Evolutionary conservation across 2,888 invertebrate genomes (phyloP), one percentile per base, ranked within the genome.

Genomic region (Esperia sulphurella): DNA sequence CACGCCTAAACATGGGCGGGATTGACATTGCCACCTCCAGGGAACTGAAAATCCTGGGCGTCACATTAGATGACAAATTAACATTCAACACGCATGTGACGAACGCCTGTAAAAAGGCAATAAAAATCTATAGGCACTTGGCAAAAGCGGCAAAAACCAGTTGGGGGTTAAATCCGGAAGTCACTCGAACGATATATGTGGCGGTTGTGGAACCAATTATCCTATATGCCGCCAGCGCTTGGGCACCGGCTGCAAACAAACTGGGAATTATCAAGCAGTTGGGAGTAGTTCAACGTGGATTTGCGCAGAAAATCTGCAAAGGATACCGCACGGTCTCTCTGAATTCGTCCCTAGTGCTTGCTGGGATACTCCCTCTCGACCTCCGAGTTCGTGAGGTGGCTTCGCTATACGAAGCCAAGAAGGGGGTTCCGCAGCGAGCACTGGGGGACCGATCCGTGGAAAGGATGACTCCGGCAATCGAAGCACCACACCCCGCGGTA

Each of bases 361-460:
- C 51, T 1, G 51, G 53, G 14, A 14, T 57, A n/a, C 50, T 53
- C 5, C 51, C 53, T 8, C 44, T 55, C 1, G 52, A 51, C 46
- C 43, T 55, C 1, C 30, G 51, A 8, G 33, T 48, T 0, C 35
- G 14, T 9, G 35, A 48, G 12, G 41, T 33, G 8, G 43, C 43
- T 9, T 4, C 33, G 0, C 9, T 43, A 8, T 43, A 43, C 9
- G 12, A 33, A 10, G 43, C 13, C 0, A 31, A n/a, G n/a, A n/a
- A n/a, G n/a, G n/a, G n/a, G n/a, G n/a, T n/a, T n/a, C n/a, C n/a
- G n/a, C n/a, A n/a, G n/a, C n/a, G n/a, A n/a, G n/a, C n/a, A n/a
- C n/a, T n/a, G n/a, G n/a, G n/a, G n/a, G n/a, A n/a, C n/a, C n/a
- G n/a, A n/a, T n/a, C n/a, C n/a, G n/a, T n/a, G n/a, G n/a, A n/a